Evolutionary conservation across 1,140 invertebrate species (phyloP).

Genomic region (Pogonognathellus flavescens): DNA sequence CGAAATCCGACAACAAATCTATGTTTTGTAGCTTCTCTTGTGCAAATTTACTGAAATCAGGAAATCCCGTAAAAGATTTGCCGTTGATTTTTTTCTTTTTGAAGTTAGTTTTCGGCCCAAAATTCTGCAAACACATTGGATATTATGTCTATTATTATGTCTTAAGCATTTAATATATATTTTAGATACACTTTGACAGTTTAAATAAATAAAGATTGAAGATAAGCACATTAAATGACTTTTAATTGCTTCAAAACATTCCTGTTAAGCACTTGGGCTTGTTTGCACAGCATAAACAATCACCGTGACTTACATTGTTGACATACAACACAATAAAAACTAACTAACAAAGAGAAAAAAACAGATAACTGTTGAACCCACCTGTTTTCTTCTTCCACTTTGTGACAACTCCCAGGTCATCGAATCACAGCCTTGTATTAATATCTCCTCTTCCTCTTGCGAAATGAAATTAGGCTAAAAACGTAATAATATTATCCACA

Average conservation of each 20-base stretch:
- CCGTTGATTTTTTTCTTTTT: conserved; percentile 89
- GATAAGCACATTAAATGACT: too few relatives aligned
- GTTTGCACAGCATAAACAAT: too few relatives aligned
- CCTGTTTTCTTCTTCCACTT: conserved; percentile 94
- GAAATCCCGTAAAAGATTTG: conserved; percentile 89
- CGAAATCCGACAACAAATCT: conserved; percentile 79
- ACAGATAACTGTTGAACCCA: conserved; percentile 67
- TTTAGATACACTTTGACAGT: too few relatives aligned
- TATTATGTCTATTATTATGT: not conserved
- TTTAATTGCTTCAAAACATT: too few relatives aligned
- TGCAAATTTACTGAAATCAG: conserved; percentile 83
- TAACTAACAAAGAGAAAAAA: too few relatives aligned
- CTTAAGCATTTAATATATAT: not conserved
- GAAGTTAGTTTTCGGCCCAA: conserved; percentile 98
- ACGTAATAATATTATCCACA: conserved; percentile 62
- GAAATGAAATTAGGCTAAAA: conserved; percentile 80
- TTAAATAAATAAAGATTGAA: too few relatives aligned
- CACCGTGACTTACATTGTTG: too few relatives aligned
- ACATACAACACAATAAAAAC: too few relatives aligned
- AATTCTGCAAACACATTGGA: conserved; percentile 81
- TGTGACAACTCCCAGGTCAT: conserved; percentile 93
- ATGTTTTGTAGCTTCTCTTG: conserved; percentile 82
- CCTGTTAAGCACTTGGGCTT: too few relatives aligned
- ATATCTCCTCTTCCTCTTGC: conserved; percentile 77
- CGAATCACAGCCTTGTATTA: conserved; percentile 82